Conservation (phyloP, 2,888 invertebrate species). For the Limnephilus marmoratus region DNA sequence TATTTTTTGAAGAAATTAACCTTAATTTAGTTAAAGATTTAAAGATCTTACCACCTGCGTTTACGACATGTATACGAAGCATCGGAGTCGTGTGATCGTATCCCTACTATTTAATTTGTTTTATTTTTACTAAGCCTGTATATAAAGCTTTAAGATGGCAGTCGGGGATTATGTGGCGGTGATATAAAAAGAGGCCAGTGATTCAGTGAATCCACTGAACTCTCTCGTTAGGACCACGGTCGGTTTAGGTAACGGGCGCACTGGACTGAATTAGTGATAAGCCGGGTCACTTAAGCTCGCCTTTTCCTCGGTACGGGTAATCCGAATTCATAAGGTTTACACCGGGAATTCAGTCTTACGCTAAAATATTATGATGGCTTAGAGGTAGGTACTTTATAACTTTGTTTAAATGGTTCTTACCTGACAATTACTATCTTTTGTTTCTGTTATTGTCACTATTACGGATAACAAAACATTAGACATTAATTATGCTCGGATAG, state of each 20-base stretch:
- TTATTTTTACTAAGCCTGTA: not conserved
- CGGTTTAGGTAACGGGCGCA: not conserved
- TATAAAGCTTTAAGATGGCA: not conserved
- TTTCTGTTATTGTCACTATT: not conserved
- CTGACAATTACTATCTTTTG: not conserved
- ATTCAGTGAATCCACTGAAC: not conserved
- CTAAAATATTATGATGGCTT: not conserved
- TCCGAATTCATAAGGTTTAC: not conserved
- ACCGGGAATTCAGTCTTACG: not conserved
- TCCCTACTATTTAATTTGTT: not conserved
- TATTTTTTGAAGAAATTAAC: not conserved
- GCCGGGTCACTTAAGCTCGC: not conserved
- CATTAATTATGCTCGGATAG: not conserved
- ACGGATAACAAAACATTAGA: not conserved
- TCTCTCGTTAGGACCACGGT: not conserved
- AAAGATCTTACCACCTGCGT: not conserved
- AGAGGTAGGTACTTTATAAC: not conserved
- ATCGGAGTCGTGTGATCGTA: not conserved
- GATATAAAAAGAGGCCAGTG: not conserved
- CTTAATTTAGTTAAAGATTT: not conserved
- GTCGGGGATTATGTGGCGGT: not conserved
- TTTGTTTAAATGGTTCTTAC: not conserved
- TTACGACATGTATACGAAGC: not conserved
- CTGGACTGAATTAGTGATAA: constrained; percentile 2
- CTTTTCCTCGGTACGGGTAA: not conserved